Percentiles rank a stretch among this genome's conserved stretches.
Evolutionary conservation across 2,888 invertebrate genomes (phyloP).

Genomic region (Drosophila vallismaia): DNA sequence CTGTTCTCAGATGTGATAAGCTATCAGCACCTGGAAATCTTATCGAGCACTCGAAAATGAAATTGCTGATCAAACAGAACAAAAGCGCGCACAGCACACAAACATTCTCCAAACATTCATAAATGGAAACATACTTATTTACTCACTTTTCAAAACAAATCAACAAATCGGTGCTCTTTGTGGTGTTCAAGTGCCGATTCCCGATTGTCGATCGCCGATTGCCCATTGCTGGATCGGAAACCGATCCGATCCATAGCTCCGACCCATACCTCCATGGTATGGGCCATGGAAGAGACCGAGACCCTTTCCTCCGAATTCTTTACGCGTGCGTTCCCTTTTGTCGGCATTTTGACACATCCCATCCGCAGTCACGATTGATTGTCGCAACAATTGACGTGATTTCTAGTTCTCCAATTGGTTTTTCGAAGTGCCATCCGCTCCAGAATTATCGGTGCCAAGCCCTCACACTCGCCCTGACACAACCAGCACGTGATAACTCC

Average conservation of each 20-base stretch:
- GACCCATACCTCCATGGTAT: constrained; percentile 2
- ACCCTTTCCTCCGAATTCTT: constrained; percentile 54
- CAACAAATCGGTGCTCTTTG: constrained; percentile 80
- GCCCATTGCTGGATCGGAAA: constrained; percentile 21
- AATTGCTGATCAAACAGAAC: constrained; percentile 78
- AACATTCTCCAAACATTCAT: constrained; percentile 75
- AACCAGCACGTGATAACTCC: constrained; percentile 57
- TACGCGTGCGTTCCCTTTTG: constrained; percentile 69
- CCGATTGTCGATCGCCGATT: constrained; percentile 52
- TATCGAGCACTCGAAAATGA: constrained; percentile 79
- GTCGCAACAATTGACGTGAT: constrained; percentile 76
- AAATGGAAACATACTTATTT: constrained; percentile 80
- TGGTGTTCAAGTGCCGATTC: constrained; percentile 68
- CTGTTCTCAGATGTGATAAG: constrained; percentile 48
- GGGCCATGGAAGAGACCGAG: constrained; percentile 24
- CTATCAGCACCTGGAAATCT: constrained; percentile 74
- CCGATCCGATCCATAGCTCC: constrained; percentile 8
- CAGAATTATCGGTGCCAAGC: constrained; percentile 60
- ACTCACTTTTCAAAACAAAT: constrained; percentile 80
- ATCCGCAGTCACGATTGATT: constrained; percentile 77
- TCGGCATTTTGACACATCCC: constrained; percentile 66
- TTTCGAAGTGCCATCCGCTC: constrained; percentile 41
- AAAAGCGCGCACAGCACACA: constrained; percentile 56
- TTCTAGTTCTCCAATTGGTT: constrained; percentile 78
- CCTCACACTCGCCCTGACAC: not conserved